Evolutionary conservation across 1,140 invertebrate genomes (phyloP).

Genomic region (Caenorhabditis inopinata): DNA sequence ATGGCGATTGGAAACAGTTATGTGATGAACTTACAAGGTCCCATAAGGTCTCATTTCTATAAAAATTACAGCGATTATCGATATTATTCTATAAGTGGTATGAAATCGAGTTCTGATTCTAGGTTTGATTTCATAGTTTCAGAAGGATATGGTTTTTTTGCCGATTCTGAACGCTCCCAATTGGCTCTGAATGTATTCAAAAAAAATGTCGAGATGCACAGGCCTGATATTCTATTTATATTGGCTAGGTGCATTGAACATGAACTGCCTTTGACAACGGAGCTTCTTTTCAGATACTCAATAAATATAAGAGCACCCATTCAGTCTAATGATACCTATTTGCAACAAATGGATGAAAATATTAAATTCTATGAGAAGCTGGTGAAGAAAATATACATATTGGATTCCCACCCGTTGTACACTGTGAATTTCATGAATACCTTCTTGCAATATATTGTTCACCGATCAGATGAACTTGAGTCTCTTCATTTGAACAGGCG

Average conservation of each 20-base stretch:
- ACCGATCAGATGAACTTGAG: not conserved
- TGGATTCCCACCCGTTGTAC: not conserved
- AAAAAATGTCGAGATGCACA: not conserved
- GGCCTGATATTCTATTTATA: not conserved
- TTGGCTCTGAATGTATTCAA: not conserved
- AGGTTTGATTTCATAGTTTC: not conserved
- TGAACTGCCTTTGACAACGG: not conserved
- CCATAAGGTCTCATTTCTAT: not conserved
- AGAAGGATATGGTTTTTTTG: not conserved
- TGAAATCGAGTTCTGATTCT: not conserved
- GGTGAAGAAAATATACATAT: not conserved
- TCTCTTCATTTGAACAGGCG: not conserved
- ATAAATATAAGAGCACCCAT: not conserved
- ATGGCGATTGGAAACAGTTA: constrained; percentile 28
- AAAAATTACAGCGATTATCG: not conserved
- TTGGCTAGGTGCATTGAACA: not conserved
- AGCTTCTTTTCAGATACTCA: not conserved
- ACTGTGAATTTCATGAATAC: not conserved
- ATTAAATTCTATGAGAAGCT: not conserved
- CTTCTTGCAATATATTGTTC: not conserved
- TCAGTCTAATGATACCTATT: not conserved
- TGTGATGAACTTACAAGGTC: not conserved
- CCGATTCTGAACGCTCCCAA: not conserved
- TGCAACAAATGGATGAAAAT: not conserved
- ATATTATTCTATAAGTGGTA: not conserved